Base-by-base conservation (phyloP, 2,888 invertebrate genomes). In the Bugula neritina region DNA sequence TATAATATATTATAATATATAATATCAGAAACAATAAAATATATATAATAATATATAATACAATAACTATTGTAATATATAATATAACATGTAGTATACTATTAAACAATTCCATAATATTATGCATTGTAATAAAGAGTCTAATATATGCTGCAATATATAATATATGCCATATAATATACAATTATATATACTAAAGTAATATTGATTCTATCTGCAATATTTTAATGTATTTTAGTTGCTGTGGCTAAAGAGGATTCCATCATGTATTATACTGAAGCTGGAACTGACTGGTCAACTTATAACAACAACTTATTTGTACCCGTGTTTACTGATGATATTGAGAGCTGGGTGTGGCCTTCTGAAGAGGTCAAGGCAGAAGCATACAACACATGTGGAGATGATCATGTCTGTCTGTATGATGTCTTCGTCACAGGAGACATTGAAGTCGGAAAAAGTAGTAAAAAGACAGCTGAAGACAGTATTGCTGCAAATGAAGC, bases 381-480 rank as follows among this genome's bases (percentile, higher is more conserved):
- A 5, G 5, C 55, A n/a, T 55, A 55, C n/a, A 23, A 55, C 13
- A 23, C 55, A 17, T 55, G 55, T 55, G 55, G 55, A 5, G 25
- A 17, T n/a, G n/a, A 55, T n/a, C 3, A 10, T 55, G 21, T 5
- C 5, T 55, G 55, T n/a, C 55, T 55, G 55, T 55, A 55, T 55
- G 55, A 55, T 55, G 55, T 55, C 55, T 55, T 13, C n/a, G n/a
- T 55, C n/a, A 55, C 55, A 13, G 55, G 55, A 55, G 55, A 55
- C n/a, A 5, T 55, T 3, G 25, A 55, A 5, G n/a, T 55, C n/a
- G 55, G 55, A 5, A 25, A 17, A n/a, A 55, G 55, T 23, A 55
- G 55, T n/a, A 55, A 55, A 55, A 55, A 55, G 55, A 55, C 55
- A n/a, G 55, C n/a, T n/a, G 55, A 55, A 13, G 55, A 55, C n/a